phyloP scores from a whole-genome alignment of 2,113 vertebrate genomes.

The Carassius carassius region DNA sequence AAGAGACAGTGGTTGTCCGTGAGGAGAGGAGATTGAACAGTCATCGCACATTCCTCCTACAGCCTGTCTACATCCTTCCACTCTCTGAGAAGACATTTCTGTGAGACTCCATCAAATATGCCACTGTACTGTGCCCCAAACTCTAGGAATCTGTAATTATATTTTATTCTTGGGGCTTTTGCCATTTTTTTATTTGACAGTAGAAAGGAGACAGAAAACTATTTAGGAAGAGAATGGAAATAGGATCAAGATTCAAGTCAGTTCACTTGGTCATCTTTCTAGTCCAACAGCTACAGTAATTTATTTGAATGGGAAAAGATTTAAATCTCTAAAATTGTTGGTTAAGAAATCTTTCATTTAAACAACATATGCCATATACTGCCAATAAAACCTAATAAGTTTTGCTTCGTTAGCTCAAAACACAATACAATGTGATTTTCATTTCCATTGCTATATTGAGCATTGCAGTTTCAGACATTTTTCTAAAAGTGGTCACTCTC shows the following conservation, averaged over 20 bases:
- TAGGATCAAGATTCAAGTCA: not conserved
- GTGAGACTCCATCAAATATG: not conserved
- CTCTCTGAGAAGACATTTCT: not conserved
- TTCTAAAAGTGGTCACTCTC: not conserved
- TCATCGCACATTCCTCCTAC: slow-evolving; percentile 26
- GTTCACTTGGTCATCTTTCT: not conserved
- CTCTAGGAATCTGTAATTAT: not conserved
- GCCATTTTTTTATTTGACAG: not conserved
- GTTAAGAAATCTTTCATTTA: not conserved
- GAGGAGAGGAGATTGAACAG: not conserved
- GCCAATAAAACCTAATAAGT: not conserved
- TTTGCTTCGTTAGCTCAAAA: not conserved
- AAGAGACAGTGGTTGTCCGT: slow-evolving; percentile 33
- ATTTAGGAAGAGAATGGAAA: not conserved
- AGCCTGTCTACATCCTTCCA: not conserved
- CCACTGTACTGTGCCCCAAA: not conserved
- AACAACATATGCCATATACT: not conserved
- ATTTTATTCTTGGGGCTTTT: not conserved
- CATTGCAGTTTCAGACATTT: not conserved
- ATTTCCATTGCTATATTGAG: not conserved
- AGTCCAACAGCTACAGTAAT: not conserved
- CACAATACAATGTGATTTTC: not conserved
- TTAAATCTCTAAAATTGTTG: not conserved
- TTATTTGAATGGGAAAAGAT: not conserved
- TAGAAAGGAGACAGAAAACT: not conserved